Base-by-base conservation (phyloP, 2,113 vertebrate species). In the Dermatemys mawii region DNA sequence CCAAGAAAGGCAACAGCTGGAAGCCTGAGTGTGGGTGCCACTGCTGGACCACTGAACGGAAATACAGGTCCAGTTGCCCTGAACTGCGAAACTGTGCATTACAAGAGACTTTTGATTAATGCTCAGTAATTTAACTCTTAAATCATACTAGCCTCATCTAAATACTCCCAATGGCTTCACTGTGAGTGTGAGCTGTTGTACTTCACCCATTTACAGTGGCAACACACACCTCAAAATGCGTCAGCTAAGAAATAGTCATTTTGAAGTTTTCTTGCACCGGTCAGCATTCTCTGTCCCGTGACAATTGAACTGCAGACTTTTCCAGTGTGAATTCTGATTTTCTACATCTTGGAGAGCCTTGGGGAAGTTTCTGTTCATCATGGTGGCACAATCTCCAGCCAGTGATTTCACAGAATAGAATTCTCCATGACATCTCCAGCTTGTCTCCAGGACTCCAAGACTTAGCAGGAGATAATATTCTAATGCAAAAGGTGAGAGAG, bases 391-490 rank as follows among this genome's bases (percentile, higher is more conserved):
- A 50, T 5, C 2, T 95, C 83, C 32, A 11, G 50, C 9, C 1
- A 81, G 0, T 32, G n/a, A 4, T 24, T n/a, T 29, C 19, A 2
- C 53, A 5, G 51, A 73, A 2, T 14, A 80, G 75, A 67, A 81
- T 49, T 51, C 13, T 83, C 81, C 0, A 0, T 13, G 26, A 26
- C 24, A 8, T 29, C 27, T 84, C 32, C 7, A 6, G 1, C 16
- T 8, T 2, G 11, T 46, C 35, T 49, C 76, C 2, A 0, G 0
- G 26, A 83, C 2, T 1, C 9, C 0, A 1, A 44, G 79, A n/a
- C 50, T 21, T 38, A 19, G 9, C 11, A 0, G 2, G 50, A 5
- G 35, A 4, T 24, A 46, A 0, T 13, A 1, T 50, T 49, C 22
- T 55, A 26, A 10, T 24, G 17, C 41, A 86, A 80, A 48, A 49